Conservation (phyloP, 2,113 vertebrate species). For the Eulemur rufifrons region DNA sequence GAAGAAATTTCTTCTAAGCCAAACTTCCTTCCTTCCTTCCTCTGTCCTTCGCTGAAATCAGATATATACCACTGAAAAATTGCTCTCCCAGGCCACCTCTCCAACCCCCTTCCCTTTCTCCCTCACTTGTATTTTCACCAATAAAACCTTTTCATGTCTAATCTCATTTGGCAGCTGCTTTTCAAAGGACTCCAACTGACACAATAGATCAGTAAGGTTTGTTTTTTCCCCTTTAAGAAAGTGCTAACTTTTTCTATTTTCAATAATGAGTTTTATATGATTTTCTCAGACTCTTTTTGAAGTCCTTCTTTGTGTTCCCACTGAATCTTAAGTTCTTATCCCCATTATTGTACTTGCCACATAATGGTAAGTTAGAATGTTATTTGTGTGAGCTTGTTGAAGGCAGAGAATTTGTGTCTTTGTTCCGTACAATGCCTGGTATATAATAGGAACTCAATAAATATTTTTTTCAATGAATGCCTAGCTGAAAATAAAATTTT, state of each 20-base stretch:
- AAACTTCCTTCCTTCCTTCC: background rate
- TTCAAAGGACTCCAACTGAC: background rate
- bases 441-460: background rate
- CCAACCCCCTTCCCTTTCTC: background rate
- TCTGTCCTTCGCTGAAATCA: background rate
- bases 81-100: background rate
- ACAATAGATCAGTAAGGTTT: background rate
- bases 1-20: background rate
- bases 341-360: background rate
- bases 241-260: background rate
- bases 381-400: background rate
- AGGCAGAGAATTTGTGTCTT: background rate
- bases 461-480: background rate
- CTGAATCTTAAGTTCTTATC: background rate
- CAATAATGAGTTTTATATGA: background rate
- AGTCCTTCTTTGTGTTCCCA: background rate
- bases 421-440: background rate
- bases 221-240: background rate
- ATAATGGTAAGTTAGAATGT: background rate
- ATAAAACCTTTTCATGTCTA: background rate
- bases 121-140: background rate
- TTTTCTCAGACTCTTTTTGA: background rate
- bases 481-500: background rate
- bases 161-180: background rate
- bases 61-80: fast-evolving